Base-by-base conservation (phyloP, 2,113 vertebrate genomes). In the Atherinomorus stipes region DNA sequence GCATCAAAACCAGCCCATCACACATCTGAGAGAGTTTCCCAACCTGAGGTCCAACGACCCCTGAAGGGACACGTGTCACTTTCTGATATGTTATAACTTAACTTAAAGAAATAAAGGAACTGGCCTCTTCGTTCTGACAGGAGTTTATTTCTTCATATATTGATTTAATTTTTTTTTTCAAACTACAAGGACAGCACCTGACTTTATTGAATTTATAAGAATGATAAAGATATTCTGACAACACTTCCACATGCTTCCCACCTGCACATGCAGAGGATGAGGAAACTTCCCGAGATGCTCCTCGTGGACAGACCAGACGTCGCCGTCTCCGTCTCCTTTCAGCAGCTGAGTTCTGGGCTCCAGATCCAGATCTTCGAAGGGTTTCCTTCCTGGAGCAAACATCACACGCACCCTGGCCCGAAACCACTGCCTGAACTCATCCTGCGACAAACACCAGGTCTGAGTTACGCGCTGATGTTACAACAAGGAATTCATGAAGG, bases 401-500 rank as follows among this genome's bases (percentile, higher is more conserved):
- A 95, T 90, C 77, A 93, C 11, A 0, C 92, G 93, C 51, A 97
- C 91, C 90, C 91, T 96, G 88, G 95, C 95, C 89, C 95, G 94
- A 93, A 96, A 97, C 96, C 97, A 98, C 62, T 81, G 93, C 83
- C 54, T 95, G 90, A 98, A 98, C 87, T 98, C 96, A 85, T 97
- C 96, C 97, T 98, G 82, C 26, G 18, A 50, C n/a, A 56, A 28
- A 8, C 47, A 56, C 2, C n/a, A 15, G 18, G n/a, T 8, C 11
- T 0, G 34, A 71, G 42, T 66, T 19, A 31, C 15, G 65, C 60
- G 49, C 60, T 3, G 19, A 28, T 2, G 16, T 4, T 50, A 3
- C 21, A 59, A 54, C 22, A n/a, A 9, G 9, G 5, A 42, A 62
- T 50, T 40, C 1, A 22, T 26, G 4, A 16, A 18, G 8, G 31